phyloP scores from a whole-genome alignment of 2,888 invertebrate genomes.

The Cheilosia grossa region DNA sequence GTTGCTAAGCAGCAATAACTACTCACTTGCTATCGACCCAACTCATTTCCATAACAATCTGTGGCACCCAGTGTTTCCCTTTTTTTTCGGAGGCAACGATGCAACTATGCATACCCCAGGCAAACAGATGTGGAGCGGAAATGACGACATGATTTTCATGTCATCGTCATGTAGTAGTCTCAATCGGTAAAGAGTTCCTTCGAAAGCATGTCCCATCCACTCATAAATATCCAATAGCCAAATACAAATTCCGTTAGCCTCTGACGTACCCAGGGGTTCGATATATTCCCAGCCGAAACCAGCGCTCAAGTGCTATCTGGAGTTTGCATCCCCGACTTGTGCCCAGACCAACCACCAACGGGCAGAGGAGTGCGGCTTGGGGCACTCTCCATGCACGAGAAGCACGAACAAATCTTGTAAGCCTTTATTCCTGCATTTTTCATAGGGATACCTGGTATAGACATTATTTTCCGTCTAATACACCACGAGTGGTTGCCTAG shows the following conservation, averaged over 20 bases:
- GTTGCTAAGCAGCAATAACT: background rate
- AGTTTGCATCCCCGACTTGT: constrained; percentile 67
- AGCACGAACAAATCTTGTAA: constrained; percentile 75
- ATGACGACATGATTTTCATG: constrained; percentile 74
- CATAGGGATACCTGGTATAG: constrained; percentile 70
- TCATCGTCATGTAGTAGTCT: constrained; percentile 67
- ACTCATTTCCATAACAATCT: constrained; percentile 33
- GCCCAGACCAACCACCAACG: constrained; percentile 29
- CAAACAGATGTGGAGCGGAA: constrained; percentile 66
- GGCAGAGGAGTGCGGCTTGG: background rate
- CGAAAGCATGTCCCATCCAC: constrained; percentile 66
- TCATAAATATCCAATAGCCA: constrained; percentile 75
- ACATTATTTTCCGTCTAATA: constrained; percentile 71
- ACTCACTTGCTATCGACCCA: background rate
- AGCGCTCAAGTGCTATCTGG: constrained; percentile 62
- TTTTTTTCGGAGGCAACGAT: constrained; percentile 40
- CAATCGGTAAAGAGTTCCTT: constrained; percentile 49
- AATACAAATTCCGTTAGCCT: constrained; percentile 75
- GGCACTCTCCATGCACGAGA: constrained; percentile 63
- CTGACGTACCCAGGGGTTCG: constrained; percentile 69
- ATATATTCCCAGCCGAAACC: constrained; percentile 43
- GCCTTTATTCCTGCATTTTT: constrained; percentile 73
- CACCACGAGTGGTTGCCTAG: constrained; percentile 67
- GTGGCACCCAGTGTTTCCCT: background rate
- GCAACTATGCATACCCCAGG: background rate